Base-by-base conservation (phyloP, 2,888 invertebrate genomes). In the Mythimna impura region DNA sequence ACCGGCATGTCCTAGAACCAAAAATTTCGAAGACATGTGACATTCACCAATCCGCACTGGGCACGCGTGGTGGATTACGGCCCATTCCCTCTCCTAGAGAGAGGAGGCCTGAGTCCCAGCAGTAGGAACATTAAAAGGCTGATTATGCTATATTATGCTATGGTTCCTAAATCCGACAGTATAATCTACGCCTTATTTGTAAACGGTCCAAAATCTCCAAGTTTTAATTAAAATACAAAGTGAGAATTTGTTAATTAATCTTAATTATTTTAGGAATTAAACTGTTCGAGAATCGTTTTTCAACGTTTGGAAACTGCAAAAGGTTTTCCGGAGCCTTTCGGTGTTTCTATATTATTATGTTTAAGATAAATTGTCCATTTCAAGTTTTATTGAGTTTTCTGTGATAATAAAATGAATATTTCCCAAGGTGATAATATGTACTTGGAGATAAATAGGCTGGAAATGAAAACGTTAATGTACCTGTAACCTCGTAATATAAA, bases 171-270 rank as follows among this genome's bases (percentile, higher is more conserved):
- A 71, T 65, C 62, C 73, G 57, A 17, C 22, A 30, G 7, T 84
- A 72, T 82, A 70, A 66, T 54, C 80, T 36, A 22, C 36, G 61
- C 71, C 63, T 82, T 78, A 82, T 61, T 60, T 68, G 71, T 69
- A 80, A 78, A 78, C 74, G 73, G 70, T 66, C 47, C 65, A 60
- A 82, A 71, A 78, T 67, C 66, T 65, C 65, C 72, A 85, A 86
- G 83, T 84, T 89, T 90, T 89, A 89, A 90, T 89, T 89, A 90
- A 89, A 90, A 87, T 81, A 82, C 83, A 79, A 76, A 73, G 66
- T 74, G 74, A 79, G 81, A 85, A 87, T 86, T 89, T 83, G 81
- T 83, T 86, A 84, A 84, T 82, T 66, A 82, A 88, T 89, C 76
- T 85, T 84, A 83, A 82, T 78, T 76, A 80, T 84, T 86, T 84